phyloP scores from a whole-genome alignment of 2,113 vertebrate genomes.

The Mirounga angustirostris region DNA sequence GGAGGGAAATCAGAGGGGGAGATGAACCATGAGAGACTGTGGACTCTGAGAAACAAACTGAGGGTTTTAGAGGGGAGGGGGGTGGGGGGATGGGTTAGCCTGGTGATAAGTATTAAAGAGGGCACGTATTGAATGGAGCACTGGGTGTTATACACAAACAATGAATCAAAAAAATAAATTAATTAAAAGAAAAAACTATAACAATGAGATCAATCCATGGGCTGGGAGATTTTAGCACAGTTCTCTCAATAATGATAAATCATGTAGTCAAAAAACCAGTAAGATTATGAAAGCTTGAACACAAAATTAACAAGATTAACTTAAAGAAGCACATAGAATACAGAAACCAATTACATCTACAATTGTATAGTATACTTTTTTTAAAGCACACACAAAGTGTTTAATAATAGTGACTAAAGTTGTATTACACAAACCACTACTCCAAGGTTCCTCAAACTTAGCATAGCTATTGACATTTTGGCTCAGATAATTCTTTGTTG shows the following conservation, averaged over 20 bases:
- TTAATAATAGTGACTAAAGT: background rate
- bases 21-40: too few species aligned
- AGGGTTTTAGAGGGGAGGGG: too few species aligned
- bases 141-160: too few species aligned
- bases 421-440: background rate
- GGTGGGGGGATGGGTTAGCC: too few species aligned
- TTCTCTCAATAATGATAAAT: conserved; percentile 1
- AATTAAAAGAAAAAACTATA: background rate
- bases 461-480: background rate
- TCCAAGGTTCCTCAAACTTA: background rate
- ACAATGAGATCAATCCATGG: background rate
- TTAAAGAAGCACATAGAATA: background rate
- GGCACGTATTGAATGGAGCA: too few species aligned
- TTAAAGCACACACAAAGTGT: background rate
- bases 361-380: background rate
- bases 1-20: too few species aligned
- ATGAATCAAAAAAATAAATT: too few species aligned
- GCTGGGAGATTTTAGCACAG: background rate
- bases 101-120: too few species aligned
- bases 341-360: background rate
- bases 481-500: background rate
- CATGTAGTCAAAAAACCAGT: background rate
- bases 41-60: too few species aligned
- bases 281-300: conserved; percentile 56
- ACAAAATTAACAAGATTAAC: conserved; percentile 38